Conservation (phyloP, 2,797 vertebrate genomes). For the Siniperca scherzeri region DNA sequence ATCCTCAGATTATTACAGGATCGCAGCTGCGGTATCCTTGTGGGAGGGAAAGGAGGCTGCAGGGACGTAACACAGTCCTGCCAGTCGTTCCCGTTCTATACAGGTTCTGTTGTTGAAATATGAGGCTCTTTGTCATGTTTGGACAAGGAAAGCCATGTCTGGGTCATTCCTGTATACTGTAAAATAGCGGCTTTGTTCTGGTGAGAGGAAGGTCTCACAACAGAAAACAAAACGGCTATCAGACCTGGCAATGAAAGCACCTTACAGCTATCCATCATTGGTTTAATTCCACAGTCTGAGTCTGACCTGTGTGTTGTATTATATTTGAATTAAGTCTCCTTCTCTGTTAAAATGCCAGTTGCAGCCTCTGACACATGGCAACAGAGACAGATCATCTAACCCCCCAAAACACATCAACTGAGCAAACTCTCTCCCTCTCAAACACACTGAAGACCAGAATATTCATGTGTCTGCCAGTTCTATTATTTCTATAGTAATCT, state of each 20-base stretch:
- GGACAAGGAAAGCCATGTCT: background rate
- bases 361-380: too few species aligned
- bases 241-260: background rate
- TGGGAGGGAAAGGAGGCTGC: conserved; percentile 63
- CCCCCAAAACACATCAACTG: background rate
- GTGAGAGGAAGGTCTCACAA: background rate
- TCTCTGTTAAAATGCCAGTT: conserved; percentile 66
- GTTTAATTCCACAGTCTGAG: background rate
- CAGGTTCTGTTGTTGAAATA: conserved; percentile 15
- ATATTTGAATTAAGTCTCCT: conserved; percentile 20
- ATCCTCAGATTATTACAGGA: conserved; percentile 95
- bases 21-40: conserved; percentile 90
- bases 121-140: conserved; percentile 14
- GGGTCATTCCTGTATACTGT: background rate
- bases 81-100: conserved; percentile 18
- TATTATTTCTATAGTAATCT: background rate
- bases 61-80: conserved; percentile 73
- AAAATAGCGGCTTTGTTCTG: background rate
- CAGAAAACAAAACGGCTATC: background rate
- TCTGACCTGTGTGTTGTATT: conserved; percentile 4
- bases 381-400: conserved; percentile 9
- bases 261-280: background rate
- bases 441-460: conserved; percentile 5
- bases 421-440: conserved; percentile 12
- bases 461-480: background rate